Evolutionary conservation across 2,888 invertebrate species (phyloP).

Genomic region (Galerucella pusilla): DNA sequence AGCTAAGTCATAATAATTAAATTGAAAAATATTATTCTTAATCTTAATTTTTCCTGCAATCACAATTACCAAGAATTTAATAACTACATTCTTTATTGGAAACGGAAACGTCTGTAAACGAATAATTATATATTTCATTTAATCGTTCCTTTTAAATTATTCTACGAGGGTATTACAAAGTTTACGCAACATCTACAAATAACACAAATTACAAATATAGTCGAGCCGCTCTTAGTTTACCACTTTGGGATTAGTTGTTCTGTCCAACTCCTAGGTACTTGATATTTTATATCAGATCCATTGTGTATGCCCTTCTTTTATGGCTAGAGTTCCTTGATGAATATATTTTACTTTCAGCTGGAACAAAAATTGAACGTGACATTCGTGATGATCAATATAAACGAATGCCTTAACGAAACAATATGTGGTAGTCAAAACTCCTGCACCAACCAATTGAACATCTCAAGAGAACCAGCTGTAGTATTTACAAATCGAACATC

Average conservation of each 20-base stretch:
- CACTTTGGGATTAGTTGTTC: no score
- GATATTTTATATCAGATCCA: no score
- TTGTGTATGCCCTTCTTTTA: no score
- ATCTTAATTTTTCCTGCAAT: neutral
- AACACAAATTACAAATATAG: no score
- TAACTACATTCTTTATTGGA: neutral
- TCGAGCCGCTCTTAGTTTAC: no score
- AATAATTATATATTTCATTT: conserved; percentile 2
- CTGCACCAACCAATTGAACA: conserved; percentile 81
- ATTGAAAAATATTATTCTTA: neutral
- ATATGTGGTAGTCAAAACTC: conserved; percentile 76
- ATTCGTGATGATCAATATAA: conserved; percentile 90
- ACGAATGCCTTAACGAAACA: conserved; percentile 86
- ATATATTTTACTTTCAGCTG: conserved; percentile 64
- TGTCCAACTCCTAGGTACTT: no score
- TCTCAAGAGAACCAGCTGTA: conserved; percentile 76
- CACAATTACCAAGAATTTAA: neutral
- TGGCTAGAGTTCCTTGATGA: no score
- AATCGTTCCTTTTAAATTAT: conserved; percentile 23
- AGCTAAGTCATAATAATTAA: neutral
- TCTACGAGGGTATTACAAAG: neutral
- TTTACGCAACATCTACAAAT: neutral
- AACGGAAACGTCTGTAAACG: neutral
- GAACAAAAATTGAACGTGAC: conserved; percentile 78
- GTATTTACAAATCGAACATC: conserved; percentile 95